These are phyloP conservation scores for Lasius fuliginosus DNA, from an alignment of 2,888 invertebrate species.

Conservation along the genomic window DNA sequence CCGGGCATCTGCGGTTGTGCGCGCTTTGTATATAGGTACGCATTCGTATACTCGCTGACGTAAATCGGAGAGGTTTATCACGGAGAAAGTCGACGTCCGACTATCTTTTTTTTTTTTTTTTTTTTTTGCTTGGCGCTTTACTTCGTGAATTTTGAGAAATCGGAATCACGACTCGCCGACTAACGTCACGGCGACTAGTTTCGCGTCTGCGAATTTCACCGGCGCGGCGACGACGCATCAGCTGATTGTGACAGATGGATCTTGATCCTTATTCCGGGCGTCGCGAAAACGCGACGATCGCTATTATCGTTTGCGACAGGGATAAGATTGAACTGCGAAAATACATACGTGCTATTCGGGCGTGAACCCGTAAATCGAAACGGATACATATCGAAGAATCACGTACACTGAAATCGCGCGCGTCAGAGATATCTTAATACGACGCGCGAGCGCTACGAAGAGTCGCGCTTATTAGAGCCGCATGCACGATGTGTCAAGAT, in stretches of 20 bases:
- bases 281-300: conserved; percentile 50
- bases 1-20: conserved; percentile 29
- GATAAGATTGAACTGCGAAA: conserved; percentile 43
- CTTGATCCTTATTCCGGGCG: conserved; percentile 52
- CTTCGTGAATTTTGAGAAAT: conserved; percentile 58
- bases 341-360: not conserved
- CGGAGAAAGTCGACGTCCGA: conserved; percentile 68
- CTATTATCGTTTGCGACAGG: conserved; percentile 18
- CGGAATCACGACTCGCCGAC: conserved; percentile 21
- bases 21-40: conserved; percentile 3
- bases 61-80: conserved; percentile 60
- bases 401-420: no score
- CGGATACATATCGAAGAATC: not conserved
- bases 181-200: conserved; percentile 1
- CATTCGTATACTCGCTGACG: conserved; percentile 57
- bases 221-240: not conserved
- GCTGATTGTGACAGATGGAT: no score
- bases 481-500: not conserved
- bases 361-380: not conserved
- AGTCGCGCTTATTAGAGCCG: not conserved
- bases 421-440: not conserved
- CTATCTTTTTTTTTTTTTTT: conserved; percentile 43
- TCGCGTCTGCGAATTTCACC: not conserved
- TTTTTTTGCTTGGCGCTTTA: conserved; percentile 48
- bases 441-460: not conserved